phyloP scores from a whole-genome alignment of 2,888 invertebrate genomes.

The Phrixothrix hirtus region DNA sequence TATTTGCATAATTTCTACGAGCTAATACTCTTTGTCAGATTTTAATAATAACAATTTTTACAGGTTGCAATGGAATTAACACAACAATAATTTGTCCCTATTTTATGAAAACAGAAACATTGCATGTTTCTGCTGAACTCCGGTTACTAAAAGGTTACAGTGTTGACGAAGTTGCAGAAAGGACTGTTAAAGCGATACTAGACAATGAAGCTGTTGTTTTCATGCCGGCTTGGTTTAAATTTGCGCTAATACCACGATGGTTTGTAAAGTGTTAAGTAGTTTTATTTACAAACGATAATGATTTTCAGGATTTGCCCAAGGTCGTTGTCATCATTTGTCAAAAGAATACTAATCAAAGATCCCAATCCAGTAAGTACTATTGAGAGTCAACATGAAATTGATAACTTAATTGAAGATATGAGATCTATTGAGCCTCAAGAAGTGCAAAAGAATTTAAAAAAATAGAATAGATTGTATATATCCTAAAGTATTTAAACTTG shows the following conservation, averaged over 20 bases:
- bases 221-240: constrained; percentile 73
- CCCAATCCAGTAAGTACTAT: background rate
- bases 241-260: constrained; percentile 71
- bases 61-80: constrained; percentile 54
- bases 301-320: constrained; percentile 16
- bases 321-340: constrained; percentile 6
- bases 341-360: constrained; percentile 16
- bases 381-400: too few species aligned
- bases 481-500: too few species aligned
- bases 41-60: too few species aligned
- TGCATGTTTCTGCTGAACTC: constrained; percentile 85
- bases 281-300: background rate
- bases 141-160: constrained; percentile 69
- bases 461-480: too few species aligned
- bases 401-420: too few species aligned
- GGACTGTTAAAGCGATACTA: constrained; percentile 74
- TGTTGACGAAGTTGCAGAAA: constrained; percentile 81
- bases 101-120: constrained; percentile 84
- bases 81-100: constrained; percentile 89
- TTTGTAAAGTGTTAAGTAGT: constrained; percentile 46
- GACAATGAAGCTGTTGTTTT: constrained; percentile 73
- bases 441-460: too few species aligned
- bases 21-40: too few species aligned
- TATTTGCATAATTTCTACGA: too few species aligned
- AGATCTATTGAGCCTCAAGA: too few species aligned